Evolutionary conservation across 2,113 vertebrate genomes (phyloP).

Genomic region (Oenanthe oenanthe): DNA sequence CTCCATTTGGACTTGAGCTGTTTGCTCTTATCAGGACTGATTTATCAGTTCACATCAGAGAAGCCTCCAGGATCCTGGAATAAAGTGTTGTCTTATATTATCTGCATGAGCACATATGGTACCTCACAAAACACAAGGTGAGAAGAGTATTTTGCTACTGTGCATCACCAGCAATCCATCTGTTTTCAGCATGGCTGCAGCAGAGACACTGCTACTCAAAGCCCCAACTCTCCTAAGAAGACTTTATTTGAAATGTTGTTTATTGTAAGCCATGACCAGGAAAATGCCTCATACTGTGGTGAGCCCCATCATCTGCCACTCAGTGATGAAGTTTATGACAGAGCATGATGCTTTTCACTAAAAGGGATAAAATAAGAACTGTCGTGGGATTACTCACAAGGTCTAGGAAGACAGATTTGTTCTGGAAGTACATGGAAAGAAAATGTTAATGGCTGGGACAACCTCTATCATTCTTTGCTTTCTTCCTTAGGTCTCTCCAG

Average conservation of each 20-base stretch:
- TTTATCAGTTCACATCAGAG: slow-evolving; percentile 57
- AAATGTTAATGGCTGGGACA: not conserved
- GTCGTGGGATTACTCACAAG: not conserved
- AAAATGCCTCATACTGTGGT: not conserved
- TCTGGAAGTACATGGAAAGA: not conserved
- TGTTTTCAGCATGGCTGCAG: not conserved
- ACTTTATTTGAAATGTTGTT: not conserved
- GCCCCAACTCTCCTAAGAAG: not conserved
- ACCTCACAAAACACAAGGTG: slow-evolving; percentile 5
- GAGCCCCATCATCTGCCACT: not conserved
- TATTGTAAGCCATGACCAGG: not conserved
- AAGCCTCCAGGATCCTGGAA: slow-evolving; percentile 8
- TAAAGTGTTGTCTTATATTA: not conserved
- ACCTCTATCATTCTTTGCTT: not conserved
- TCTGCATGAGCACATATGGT: not conserved
- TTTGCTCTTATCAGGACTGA: slow-evolving; percentile 60
- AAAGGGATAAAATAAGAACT: not conserved
- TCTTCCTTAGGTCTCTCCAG: not conserved
- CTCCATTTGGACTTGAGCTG: slow-evolving; percentile 18
- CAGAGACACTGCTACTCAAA: not conserved
- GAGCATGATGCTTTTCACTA: not conserved
- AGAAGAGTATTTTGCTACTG: not conserved
- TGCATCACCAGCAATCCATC: not conserved
- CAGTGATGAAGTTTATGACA: not conserved
- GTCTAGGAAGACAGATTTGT: not conserved